phyloP scores from a whole-genome alignment of 1,140 invertebrate species.

The Bemisia tabaci region DNA sequence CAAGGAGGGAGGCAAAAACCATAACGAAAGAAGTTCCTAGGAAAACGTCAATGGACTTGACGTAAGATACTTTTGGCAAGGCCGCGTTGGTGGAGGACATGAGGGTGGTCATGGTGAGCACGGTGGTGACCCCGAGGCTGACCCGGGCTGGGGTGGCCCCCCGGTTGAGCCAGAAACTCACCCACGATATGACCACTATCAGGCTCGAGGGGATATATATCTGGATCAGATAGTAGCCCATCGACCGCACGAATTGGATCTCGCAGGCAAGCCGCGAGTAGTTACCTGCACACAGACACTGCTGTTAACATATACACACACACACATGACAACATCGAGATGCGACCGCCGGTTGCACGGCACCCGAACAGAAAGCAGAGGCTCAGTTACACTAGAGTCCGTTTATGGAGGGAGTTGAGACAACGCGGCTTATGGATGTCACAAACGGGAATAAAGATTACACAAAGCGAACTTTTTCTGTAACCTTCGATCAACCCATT shows the following conservation, averaged over 20 bases:
- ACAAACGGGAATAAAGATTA: too few relatives aligned
- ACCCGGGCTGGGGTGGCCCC: constrained; percentile 92
- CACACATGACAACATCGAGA: too few relatives aligned
- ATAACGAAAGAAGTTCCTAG: constrained; percentile 94
- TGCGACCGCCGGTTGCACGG: too few relatives aligned
- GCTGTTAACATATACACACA: background rate
- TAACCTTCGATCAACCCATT: too few relatives aligned
- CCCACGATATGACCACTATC: constrained; percentile 98
- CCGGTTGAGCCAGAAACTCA: constrained; percentile 86
- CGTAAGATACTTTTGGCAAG: constrained; percentile 93
- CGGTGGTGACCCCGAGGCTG: constrained; percentile 87
- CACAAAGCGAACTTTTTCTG: too few relatives aligned
- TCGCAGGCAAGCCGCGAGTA: constrained; percentile 92
- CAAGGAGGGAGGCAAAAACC: constrained; percentile 86
- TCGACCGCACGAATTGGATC: constrained; percentile 91
- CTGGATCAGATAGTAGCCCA: constrained; percentile 98
- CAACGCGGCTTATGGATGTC: too few relatives aligned
- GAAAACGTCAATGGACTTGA: constrained; percentile 96
- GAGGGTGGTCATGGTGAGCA: constrained; percentile 95
- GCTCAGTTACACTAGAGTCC: too few relatives aligned
- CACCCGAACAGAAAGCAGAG: too few relatives aligned
- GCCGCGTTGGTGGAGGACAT: constrained; percentile 96
- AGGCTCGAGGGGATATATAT: constrained; percentile 96
- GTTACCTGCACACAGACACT: constrained; percentile 53
- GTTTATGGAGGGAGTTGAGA: too few relatives aligned